Evolutionary conservation across 2,797 vertebrate genomes (phyloP).

Genomic region (Alcedo atthis): DNA sequence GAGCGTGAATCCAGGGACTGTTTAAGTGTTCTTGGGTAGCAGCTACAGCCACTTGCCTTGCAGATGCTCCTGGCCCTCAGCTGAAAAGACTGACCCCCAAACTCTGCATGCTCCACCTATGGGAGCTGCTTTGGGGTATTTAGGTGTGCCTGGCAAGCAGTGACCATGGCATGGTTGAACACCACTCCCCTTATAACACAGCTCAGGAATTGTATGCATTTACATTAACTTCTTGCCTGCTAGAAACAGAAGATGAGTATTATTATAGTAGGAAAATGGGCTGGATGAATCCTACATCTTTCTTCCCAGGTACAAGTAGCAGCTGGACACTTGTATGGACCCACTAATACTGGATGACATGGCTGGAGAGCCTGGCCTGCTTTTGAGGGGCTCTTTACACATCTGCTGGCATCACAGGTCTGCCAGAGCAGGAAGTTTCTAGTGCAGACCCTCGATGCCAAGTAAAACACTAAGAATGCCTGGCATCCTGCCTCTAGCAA

Average conservation of each 20-base stretch:
- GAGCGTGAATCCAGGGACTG: rapidly evolving
- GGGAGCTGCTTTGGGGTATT: background rate
- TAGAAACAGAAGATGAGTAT: background rate
- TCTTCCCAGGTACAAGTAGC: background rate
- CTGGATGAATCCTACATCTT: background rate
- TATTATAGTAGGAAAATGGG: background rate
- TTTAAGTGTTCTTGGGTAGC: background rate
- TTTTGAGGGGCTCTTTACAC: background rate
- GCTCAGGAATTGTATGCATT: background rate
- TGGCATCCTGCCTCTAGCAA: slow-evolving; percentile 44
- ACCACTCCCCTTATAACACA: no score
- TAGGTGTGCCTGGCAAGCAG: background rate
- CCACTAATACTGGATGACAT: background rate
- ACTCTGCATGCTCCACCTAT: background rate
- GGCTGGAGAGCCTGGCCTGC: background rate
- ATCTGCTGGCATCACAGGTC: background rate
- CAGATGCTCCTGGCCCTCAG: background rate
- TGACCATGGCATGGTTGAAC: rapidly evolving
- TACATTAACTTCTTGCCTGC: no score
- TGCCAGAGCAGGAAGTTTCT: background rate
- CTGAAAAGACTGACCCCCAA: background rate
- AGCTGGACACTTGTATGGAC: background rate
- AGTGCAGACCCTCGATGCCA: background rate
- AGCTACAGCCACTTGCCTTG: background rate
- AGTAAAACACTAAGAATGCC: background rate